Base-by-base conservation (phyloP, 2,888 invertebrate genomes). In the Scaptomyza reducta region DNA sequence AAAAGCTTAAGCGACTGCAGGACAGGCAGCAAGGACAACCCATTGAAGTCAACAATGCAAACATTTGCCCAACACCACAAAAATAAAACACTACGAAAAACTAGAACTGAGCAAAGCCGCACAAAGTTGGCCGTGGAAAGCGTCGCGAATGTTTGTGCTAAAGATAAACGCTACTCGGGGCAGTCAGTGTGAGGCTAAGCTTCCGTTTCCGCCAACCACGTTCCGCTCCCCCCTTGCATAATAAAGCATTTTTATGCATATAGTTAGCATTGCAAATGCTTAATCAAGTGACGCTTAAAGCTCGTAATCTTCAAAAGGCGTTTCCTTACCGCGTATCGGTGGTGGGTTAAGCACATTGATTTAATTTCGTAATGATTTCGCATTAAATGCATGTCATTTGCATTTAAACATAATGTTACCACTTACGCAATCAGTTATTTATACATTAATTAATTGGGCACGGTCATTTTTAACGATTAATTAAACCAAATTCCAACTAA, bases 211-310 rank as follows among this genome's bases (percentile, higher is more conserved):
- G 66, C 40, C 50, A 33, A 27, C 13, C 45, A 45, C 25, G 22
- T 22, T 3, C 5, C 35, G 3, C 46, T 6, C 38, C 45, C 14
- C 56, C 31, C 14, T 49, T 31, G 54, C 31, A 46, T 29, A 16
- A 7, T 0, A 16, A 49, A 31, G 64, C 61, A 63, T 66, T 63
- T 40, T 49, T 68, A 54, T 66, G 65, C 66, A 60, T 54, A 69
- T 62, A 55, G 75, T 68, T 84, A 69, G 85, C 83, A 77, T 63
- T 79, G 86, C 79, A 85, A 81, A 79, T 79, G 40, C 7, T 27
- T 49, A 51, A 78, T 85, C 76, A 79, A 81, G 70, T 71, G 70
- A 44, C 51, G 57, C 55, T 66, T 63, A 16, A 61, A 67, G 69
- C 62, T 57, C 64, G 50, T 29, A 64, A 25, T 6, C 31, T 6